Evolutionary conservation across 1,140 invertebrate genomes (phyloP).

Genomic region (Maniola jurtina): DNA sequence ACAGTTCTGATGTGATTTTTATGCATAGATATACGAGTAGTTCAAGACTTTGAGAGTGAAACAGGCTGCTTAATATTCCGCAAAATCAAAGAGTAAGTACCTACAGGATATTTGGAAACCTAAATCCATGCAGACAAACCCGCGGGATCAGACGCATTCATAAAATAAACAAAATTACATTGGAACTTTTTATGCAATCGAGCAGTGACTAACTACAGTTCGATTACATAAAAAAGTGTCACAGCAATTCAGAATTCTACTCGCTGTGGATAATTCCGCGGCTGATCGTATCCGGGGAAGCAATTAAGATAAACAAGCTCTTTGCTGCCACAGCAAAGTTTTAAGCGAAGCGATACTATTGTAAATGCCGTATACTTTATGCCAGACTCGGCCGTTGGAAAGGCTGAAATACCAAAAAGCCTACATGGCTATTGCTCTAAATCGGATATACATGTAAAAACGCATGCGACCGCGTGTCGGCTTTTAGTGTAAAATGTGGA

Average conservation of each 20-base stretch:
- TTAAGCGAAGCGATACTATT: conserved; percentile 48
- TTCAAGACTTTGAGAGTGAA: no score
- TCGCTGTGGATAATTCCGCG: conserved; percentile 53
- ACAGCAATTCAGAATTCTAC: conserved; percentile 9
- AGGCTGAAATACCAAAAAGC: conserved; percentile 24
- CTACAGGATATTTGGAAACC: no score
- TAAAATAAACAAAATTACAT: no score
- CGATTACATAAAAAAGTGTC: conserved; percentile 29
- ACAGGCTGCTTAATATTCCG: no score
- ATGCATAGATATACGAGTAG: no score
- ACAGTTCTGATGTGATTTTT: no score
- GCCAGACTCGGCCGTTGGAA: conserved; percentile 27
- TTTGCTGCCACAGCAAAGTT: conserved; percentile 57
- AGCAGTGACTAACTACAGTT: conserved; percentile 2
- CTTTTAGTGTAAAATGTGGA: conserved; percentile 1
- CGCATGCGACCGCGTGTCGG: neutral
- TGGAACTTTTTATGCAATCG: no score
- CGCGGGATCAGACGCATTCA: no score
- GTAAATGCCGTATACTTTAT: conserved; percentile 44
- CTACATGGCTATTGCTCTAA: conserved; percentile 21
- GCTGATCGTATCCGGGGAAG: conserved; percentile 59
- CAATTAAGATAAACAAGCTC: conserved; percentile 71
- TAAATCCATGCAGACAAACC: no score
- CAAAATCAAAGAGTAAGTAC: no score
- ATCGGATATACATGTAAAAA: conserved; percentile 11